These are phyloP conservation scores for Zaprionus kolodkinae DNA, from an alignment of 1,140 invertebrate species.

Conservation along the genomic window DNA sequence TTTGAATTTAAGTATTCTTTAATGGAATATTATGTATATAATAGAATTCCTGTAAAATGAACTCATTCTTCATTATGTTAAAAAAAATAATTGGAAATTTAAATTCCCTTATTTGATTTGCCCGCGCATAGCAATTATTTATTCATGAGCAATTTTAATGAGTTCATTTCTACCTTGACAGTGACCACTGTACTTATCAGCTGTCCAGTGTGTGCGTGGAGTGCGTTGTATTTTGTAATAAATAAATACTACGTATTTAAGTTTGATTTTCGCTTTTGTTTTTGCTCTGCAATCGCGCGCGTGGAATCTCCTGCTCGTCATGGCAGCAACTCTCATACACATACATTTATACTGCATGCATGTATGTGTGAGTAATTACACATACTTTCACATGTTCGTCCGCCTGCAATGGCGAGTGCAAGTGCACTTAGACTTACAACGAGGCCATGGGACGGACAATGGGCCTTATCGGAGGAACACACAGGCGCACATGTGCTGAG, in stretches of 20 bases:
- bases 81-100: not conserved
- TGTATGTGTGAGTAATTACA: not conserved
- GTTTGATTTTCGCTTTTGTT: not conserved
- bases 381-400: not conserved
- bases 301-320: not conserved
- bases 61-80: too few relatives aligned
- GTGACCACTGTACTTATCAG: not conserved
- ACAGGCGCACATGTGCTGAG: conserved; percentile 19
- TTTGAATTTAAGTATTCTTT: too few relatives aligned
- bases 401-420: conserved; percentile 37
- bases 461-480: conserved; percentile 31
- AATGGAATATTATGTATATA: too few relatives aligned
- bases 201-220: not conserved
- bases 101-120: not conserved
- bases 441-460: conserved; percentile 35
- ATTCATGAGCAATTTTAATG: not conserved
- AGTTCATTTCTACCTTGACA: not conserved
- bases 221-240: conserved; percentile 1
- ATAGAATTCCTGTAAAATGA: too few relatives aligned
- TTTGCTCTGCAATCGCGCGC: not conserved
- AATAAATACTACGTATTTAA: not conserved
- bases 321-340: not conserved
- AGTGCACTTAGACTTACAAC: conserved; percentile 31
- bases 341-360: not conserved
- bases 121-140: not conserved